Conservation (phyloP, 2,113 vertebrate species). For the Chauna torquata region DNA sequence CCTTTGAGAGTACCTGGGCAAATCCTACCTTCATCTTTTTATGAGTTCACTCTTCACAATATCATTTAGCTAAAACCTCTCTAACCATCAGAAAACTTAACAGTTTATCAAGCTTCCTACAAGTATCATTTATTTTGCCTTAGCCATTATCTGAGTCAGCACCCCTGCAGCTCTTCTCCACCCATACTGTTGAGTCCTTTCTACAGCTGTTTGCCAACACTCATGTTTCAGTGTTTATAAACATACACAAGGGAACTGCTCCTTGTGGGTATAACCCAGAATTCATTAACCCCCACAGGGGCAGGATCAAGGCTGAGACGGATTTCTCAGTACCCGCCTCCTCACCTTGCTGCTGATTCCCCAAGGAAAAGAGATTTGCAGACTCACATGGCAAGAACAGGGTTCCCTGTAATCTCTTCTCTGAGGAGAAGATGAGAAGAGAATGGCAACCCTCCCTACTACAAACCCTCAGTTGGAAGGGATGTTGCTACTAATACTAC, state of each 20-base stretch:
- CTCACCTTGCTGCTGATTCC: not conserved
- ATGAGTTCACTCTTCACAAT: not conserved
- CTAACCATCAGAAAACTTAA: not conserved
- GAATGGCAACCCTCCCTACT: too few species aligned
- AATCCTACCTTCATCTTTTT: not conserved
- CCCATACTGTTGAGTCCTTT: accelerated
- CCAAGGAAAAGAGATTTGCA: not conserved
- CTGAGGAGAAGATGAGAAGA: not conserved
- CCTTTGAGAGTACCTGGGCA: not conserved
- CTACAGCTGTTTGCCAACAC: not conserved
- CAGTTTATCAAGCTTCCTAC: not conserved
- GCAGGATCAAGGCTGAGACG: not conserved
- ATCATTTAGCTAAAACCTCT: not conserved
- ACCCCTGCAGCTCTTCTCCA: not conserved
- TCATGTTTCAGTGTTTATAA: not conserved
- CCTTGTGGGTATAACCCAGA: not conserved
- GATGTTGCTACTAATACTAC: not conserved
- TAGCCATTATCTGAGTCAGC: not conserved
- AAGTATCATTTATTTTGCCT: not conserved
- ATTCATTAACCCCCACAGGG: not conserved
- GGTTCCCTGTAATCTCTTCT: not conserved
- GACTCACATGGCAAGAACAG: not conserved
- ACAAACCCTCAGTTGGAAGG: not conserved
- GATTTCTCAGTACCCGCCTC: not conserved
- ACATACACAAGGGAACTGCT: not conserved